These are phyloP conservation scores for Drosophila persimilis DNA, from an alignment of 1,140 invertebrate genomes.

Conservation along the genomic window DNA sequence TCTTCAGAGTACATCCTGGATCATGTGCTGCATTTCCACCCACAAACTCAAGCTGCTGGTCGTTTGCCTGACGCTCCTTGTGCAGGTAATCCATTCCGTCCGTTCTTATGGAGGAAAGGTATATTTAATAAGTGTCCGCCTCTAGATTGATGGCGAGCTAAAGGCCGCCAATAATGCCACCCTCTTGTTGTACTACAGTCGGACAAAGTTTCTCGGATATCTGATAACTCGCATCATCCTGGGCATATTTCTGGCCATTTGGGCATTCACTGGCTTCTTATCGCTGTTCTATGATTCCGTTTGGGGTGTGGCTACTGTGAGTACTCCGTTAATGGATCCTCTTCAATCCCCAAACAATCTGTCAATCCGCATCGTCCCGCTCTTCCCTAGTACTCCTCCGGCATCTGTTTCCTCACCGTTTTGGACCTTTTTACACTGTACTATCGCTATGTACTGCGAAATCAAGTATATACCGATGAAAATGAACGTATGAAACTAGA, in stretches of 20 bases:
- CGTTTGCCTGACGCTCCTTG: conserved; percentile 14
- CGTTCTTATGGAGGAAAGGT: background rate
- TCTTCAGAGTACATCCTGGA: background rate
- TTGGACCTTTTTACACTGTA: background rate
- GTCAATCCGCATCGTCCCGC: background rate
- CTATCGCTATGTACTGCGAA: too few species aligned
- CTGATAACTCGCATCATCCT: conserved; percentile 1
- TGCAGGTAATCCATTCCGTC: conserved; percentile 4
- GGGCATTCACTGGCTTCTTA: conserved; percentile 12
- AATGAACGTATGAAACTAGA: too few species aligned
- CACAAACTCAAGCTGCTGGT: conserved; percentile 24
- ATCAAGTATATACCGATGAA: too few species aligned
- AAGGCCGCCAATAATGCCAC: conserved; percentile 19
- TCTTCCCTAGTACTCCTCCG: conserved; percentile 7
- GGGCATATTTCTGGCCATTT: background rate
- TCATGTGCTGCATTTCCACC: conserved; percentile 21
- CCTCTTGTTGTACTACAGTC: conserved; percentile 9
- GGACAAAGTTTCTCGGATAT: conserved; percentile 2
- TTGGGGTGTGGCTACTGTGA: conserved; percentile 1
- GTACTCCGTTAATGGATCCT: background rate
- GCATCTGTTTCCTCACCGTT: conserved; percentile 13
- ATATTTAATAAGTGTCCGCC: background rate
- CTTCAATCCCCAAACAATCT: background rate
- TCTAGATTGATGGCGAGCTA: conserved; percentile 21
- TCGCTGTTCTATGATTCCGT: conserved; percentile 6